Percentiles rank a stretch among this genome's conserved stretches.
Evolutionary conservation across 1,140 invertebrate genomes (phyloP).

Genomic region (Bombus consobrinus): DNA sequence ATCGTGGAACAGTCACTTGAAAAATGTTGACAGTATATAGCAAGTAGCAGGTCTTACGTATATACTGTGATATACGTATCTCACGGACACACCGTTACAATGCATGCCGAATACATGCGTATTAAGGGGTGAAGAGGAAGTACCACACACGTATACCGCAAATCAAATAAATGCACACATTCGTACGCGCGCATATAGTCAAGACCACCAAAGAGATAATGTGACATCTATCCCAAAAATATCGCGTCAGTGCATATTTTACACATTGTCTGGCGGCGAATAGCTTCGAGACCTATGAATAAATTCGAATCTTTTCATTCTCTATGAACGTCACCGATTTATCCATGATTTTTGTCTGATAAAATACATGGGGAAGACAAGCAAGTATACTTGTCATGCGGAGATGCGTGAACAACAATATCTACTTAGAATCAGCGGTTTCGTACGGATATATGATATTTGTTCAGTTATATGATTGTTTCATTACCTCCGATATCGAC

Average conservation of each 20-base stretch:
- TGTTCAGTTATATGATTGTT: conserved; percentile 53
- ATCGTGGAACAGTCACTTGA: conserved; percentile 54
- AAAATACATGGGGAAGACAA: conserved; percentile 46
- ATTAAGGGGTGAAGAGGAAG: conserved; percentile 55
- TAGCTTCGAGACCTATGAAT: not conserved
- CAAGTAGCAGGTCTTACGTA: conserved; percentile 47
- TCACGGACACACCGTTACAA: conserved; percentile 35
- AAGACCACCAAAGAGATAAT: conserved; percentile 63
- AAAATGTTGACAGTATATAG: conserved; percentile 67
- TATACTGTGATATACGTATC: conserved; percentile 35
- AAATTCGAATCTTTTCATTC: conserved; percentile 26
- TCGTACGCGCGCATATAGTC: conserved; percentile 49
- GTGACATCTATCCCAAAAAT: conserved; percentile 78
- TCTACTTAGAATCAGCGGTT: conserved; percentile 59
- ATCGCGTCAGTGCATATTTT: conserved; percentile 69
- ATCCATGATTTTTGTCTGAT: conserved; percentile 63
- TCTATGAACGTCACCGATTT: conserved; percentile 39
- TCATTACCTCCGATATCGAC: conserved; percentile 52
- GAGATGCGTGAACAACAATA: conserved; percentile 66
- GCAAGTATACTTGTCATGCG: conserved; percentile 67
- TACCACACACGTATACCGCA: conserved; percentile 43
- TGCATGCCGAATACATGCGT: conserved; percentile 51
- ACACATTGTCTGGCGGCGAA: conserved; percentile 25
- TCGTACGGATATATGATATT: conserved; percentile 48
- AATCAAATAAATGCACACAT: conserved; percentile 57